phyloP scores from a whole-genome alignment of 1,140 invertebrate species.

The Phocides pigmalion region DNA sequence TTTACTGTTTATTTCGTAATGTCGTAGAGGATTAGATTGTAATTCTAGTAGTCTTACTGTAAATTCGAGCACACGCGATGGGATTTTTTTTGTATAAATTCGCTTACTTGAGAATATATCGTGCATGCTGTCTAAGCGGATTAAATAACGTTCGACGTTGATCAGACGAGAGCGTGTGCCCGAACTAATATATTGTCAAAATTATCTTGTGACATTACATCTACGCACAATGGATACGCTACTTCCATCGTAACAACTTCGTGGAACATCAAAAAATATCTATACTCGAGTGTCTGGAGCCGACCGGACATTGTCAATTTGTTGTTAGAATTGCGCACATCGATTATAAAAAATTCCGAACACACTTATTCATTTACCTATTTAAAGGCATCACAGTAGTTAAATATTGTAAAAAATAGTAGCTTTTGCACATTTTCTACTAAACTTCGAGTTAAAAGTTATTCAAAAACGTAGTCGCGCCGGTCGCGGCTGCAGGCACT shows the following conservation, averaged over 20 bases:
- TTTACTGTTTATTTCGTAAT: constrained; percentile 51
- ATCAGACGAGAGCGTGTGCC: constrained; percentile 28
- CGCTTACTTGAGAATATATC: background rate
- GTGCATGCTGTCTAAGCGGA: background rate
- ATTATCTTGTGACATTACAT: constrained; percentile 50
- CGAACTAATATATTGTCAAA: constrained; percentile 36
- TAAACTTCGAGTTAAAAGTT: constrained; percentile 9
- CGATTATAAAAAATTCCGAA: constrained; percentile 13
- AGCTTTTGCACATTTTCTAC: constrained; percentile 36
- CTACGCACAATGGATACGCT: constrained; percentile 67
- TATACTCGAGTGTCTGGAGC: constrained; percentile 10
- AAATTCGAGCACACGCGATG: constrained; percentile 23
- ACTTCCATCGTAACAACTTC: constrained; percentile 52
- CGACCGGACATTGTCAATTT: constrained; percentile 7
- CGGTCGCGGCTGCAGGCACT: constrained; percentile 4
- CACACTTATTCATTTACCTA: constrained; percentile 8
- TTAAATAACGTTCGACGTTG: background rate
- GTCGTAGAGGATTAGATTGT: constrained; percentile 41
- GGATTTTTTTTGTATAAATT: constrained; percentile 29
- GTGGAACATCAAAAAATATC: constrained; percentile 23
- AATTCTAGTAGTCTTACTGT: constrained; percentile 31
- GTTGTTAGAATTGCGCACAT: constrained; percentile 14
- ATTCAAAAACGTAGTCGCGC: constrained; percentile 10
- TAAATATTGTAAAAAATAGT: constrained; percentile 29
- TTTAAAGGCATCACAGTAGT: constrained; percentile 16